phyloP scores from a whole-genome alignment of 2,113 vertebrate genomes.

The Arothron firmamentum region DNA sequence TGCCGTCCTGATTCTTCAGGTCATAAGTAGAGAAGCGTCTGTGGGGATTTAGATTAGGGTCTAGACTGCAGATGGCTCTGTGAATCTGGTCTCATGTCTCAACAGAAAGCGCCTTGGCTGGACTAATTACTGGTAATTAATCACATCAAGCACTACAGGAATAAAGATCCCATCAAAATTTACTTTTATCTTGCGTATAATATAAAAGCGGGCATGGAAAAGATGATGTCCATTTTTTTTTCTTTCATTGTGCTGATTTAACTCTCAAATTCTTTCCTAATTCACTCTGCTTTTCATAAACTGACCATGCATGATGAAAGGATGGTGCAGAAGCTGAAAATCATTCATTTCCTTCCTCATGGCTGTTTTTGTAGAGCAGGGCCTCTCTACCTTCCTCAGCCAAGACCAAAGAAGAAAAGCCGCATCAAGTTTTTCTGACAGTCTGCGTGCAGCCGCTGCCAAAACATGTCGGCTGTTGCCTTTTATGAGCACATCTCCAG shows the following conservation, averaged over 20 bases:
- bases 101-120: conserved; percentile 48
- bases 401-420: conserved; percentile 36
- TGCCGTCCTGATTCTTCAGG: conserved; percentile 32
- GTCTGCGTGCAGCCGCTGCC: conserved; percentile 10
- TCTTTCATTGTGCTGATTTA: not conserved
- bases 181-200: conserved; percentile 56
- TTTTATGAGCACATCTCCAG: conserved; percentile 36
- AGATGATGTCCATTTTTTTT: conserved; percentile 19
- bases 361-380: conserved; percentile 20
- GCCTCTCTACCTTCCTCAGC: conserved; percentile 16
- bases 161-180: conserved; percentile 42
- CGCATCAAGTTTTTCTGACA: conserved; percentile 26
- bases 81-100: conserved; percentile 51
- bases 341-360: conserved; percentile 25
- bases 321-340: not conserved
- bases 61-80: conserved; percentile 50
- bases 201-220: conserved; percentile 44
- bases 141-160: conserved; percentile 43
- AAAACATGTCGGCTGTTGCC: conserved; percentile 30
- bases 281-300: no score
- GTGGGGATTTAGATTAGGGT: conserved; percentile 53
- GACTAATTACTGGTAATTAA: conserved; percentile 66
- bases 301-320: conserved; percentile 6
- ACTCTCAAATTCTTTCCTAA: no score
- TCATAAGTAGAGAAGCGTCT: conserved; percentile 11